Conservation (phyloP, 2,113 vertebrate genomes). For the Deroptyus accipitrinus region DNA sequence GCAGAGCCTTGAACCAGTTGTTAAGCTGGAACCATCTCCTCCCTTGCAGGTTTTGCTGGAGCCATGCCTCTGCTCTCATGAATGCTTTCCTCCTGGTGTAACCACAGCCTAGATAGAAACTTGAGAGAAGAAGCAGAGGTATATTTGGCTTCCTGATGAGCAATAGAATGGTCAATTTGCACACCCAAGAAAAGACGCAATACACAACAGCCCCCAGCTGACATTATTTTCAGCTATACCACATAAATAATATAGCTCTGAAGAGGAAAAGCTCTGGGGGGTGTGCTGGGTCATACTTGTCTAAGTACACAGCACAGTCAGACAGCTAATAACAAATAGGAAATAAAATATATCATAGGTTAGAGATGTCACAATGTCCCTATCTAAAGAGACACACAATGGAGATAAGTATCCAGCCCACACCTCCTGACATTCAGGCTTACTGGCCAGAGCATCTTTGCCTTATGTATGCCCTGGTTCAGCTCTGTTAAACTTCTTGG, state of each 20-base stretch:
- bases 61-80: not conserved
- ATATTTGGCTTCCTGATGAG: not conserved
- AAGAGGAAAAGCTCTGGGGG: not conserved
- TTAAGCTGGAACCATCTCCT: not conserved
- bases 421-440: not conserved
- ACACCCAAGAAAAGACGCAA: not conserved
- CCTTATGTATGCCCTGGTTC: not conserved
- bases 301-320: not conserved
- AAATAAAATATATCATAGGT: not conserved
- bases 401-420: not conserved
- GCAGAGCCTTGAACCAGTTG: not conserved
- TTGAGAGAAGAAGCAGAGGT: not conserved
- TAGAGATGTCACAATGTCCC: not conserved
- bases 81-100: not conserved
- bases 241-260: not conserved
- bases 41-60: not conserved
- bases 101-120: not conserved
- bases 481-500: not conserved
- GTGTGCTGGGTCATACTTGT: not conserved
- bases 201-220: not conserved
- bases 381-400: not conserved
- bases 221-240: not conserved
- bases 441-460: not conserved
- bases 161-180: not conserved
- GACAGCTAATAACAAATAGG: not conserved